Percentiles rank a stretch among this genome's conserved stretches.
Conservation (phyloP, 2,113 vertebrate genomes). For the Erythrocercus mccallii region DNA sequence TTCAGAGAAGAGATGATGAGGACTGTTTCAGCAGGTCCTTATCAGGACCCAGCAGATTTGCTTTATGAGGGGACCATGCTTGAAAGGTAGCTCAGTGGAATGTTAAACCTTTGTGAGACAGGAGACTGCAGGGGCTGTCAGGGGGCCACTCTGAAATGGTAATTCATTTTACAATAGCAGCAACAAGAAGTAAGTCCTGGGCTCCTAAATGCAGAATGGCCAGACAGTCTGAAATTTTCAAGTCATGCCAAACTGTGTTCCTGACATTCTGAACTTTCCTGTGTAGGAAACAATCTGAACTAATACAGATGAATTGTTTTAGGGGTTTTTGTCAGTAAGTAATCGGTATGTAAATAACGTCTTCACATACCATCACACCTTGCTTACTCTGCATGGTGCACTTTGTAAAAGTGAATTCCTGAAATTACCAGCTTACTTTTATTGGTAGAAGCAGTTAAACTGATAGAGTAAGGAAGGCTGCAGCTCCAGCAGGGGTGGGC, state of each 20-base stretch:
- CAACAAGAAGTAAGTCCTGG: neutral
- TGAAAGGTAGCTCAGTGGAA: neutral
- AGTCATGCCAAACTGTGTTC: neutral
- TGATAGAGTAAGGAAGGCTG: neutral
- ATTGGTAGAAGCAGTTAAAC: neutral
- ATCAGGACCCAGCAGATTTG: neutral
- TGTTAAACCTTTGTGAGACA: neutral
- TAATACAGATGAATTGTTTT: neutral
- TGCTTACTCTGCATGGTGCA: neutral
- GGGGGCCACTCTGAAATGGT: neutral
- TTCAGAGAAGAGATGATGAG: neutral
- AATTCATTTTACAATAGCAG: rapidly evolving
- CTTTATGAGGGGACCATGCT: neutral
- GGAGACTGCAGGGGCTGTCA: neutral
- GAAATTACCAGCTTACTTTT: neutral
- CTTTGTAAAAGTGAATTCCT: neutral
- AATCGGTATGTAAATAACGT: neutral
- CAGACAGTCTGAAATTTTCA: neutral
- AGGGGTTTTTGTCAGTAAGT: neutral
- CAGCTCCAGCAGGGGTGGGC: neutral
- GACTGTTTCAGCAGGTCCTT: neutral
- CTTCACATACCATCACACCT: neutral
- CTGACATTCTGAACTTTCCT: neutral
- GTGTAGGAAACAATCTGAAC: neutral
- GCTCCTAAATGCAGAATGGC: neutral